A percentile compares a stretch with the other conserved stretches of the same genome.
These are phyloP conservation scores for Mus musculus DNA, from an alignment of 2,113 vertebrate genomes.

Conservation along the genomic window DNA sequence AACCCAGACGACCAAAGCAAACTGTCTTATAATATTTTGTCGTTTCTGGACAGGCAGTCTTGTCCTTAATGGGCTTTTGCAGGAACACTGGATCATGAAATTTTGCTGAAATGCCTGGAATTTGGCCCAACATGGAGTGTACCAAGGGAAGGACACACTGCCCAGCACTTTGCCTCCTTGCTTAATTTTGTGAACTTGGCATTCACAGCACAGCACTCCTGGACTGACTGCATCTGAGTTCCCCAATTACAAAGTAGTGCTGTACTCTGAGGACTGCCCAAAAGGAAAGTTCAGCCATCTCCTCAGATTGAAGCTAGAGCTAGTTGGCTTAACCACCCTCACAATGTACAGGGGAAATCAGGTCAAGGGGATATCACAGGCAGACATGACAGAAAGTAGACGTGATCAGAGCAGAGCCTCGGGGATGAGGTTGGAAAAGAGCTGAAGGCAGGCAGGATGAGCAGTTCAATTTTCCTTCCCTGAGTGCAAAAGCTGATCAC, in stretches of 20 bases:
- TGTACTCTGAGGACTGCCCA: neutral
- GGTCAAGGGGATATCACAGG: constrained; percentile 60
- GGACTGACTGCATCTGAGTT: neutral
- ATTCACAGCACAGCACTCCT: neutral
- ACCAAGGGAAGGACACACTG: neutral
- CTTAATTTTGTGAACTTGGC: neutral
- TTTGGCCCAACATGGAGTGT: neutral
- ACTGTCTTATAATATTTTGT: neutral
- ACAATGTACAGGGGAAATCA: constrained; percentile 32
- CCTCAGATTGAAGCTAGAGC: neutral
- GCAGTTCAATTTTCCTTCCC: neutral
- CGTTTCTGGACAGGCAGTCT: neutral
- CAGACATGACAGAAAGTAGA: constrained; percentile 46
- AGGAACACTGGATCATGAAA: neutral
- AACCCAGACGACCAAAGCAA: neutral
- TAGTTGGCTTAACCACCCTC: neutral
- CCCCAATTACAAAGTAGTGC: neutral
- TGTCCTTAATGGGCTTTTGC: neutral
- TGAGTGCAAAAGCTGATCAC: neutral
- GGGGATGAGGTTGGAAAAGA: neutral
- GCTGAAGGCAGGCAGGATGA: neutral
- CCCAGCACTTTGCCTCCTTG: neutral
- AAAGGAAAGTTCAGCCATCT: neutral
- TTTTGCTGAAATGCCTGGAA: constrained; percentile 23
- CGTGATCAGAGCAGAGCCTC: constrained; percentile 35